phyloP scores from a whole-genome alignment of 1,140 invertebrate genomes.

The Rhyacophila brunnea region DNA sequence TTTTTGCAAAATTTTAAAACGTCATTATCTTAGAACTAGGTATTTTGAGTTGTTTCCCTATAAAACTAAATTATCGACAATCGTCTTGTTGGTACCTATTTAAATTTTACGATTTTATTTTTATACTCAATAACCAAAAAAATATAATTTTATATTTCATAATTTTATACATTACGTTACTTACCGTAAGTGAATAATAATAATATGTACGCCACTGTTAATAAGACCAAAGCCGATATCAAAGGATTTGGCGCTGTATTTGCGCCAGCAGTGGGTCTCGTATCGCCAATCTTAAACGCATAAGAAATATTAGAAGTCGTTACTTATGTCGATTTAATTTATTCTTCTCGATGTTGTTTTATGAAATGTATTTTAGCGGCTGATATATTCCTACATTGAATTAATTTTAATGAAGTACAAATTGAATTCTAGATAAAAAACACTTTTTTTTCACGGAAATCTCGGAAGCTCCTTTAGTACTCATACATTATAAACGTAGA shows the following conservation, averaged over 20 bases:
- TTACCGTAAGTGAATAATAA: neutral
- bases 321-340: slow-evolving; percentile 18
- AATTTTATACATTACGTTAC: too few relatives aligned
- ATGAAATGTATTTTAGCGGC: neutral
- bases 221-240: too few relatives aligned
- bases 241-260: neutral
- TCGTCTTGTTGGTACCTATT: too few relatives aligned
- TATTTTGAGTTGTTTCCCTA: too few relatives aligned
- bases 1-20: too few relatives aligned
- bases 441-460: slow-evolving; percentile 25
- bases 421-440: neutral
- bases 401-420: slow-evolving; percentile 1
- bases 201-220: neutral
- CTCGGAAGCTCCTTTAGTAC: too few relatives aligned
- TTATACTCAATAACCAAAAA: too few relatives aligned
- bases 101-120: too few relatives aligned
- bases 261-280: neutral
- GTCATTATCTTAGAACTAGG: too few relatives aligned
- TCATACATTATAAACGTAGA: too few relatives aligned
- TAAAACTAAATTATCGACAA: too few relatives aligned
- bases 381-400: neutral
- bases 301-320: neutral
- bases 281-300: slow-evolving; percentile 1
- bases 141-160: too few relatives aligned
- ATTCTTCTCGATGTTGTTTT: slow-evolving; percentile 18